Evolutionary conservation across 30 jellyfish, hydroid and myxozoan species (phyloP).

Genomic region (Hydractinia symbiolongicarpus): DNA sequence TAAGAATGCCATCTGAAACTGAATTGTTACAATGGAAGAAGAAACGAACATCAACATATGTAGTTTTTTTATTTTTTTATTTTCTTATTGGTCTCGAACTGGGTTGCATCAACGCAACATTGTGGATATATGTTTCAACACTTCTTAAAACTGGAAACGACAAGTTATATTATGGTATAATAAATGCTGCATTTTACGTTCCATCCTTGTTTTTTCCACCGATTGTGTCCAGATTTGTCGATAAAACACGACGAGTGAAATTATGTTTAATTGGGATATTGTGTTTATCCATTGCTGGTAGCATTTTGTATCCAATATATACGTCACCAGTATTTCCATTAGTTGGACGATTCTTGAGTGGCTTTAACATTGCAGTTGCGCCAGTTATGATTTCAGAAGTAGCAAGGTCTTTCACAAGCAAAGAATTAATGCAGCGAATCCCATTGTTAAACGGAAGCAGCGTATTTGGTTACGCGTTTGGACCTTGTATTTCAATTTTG

Average conservation of each 20-base stretch:
- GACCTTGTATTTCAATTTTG: constrained; percentile 7
- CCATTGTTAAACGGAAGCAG: not conserved
- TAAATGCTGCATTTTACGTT: not conserved
- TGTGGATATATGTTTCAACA: not conserved
- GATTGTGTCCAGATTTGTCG: not conserved
- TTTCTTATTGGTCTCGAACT: not conserved
- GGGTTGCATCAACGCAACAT: not conserved
- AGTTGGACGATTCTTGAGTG: not conserved
- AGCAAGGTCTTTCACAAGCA: not conserved
- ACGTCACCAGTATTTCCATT: constrained; percentile 2
- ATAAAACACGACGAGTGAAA: not conserved
- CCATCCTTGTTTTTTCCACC: not conserved
- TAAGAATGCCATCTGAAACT: no score
- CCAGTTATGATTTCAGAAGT: not conserved
- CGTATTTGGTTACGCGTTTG: not conserved
- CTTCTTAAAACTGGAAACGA: not conserved
- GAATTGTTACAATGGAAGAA: not conserved
- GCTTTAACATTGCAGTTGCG: not conserved
- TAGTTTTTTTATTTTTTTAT: not conserved
- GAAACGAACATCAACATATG: not conserved
- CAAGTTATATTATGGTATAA: not conserved
- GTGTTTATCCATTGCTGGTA: not conserved
- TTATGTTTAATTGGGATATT: not conserved
- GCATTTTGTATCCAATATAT: not conserved
- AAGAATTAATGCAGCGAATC: not conserved